A percentile compares a stretch with the other conserved stretches of the same genome.
phyloP scores from a whole-genome alignment of 2,797 vertebrate genomes.

The Molossus molossus region DNA sequence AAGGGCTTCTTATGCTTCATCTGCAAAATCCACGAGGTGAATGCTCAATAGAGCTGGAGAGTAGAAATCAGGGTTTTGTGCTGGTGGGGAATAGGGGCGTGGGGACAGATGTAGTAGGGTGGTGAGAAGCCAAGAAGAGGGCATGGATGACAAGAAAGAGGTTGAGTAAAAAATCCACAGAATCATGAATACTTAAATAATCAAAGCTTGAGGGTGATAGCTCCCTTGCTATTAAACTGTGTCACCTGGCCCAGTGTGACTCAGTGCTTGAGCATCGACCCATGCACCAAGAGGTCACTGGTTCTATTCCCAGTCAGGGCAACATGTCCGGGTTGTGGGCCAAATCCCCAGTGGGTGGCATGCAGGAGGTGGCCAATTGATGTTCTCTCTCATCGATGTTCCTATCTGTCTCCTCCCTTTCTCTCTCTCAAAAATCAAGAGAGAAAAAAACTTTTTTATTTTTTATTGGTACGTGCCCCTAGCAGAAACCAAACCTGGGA shows the following conservation, averaged over 20 bases:
- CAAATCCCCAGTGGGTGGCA: too few species aligned
- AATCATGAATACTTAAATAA: background rate
- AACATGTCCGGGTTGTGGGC: too few species aligned
- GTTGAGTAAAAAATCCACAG: background rate
- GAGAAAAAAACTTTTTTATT: too few species aligned
- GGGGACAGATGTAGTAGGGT: background rate
- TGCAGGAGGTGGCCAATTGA: too few species aligned
- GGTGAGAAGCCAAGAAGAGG: background rate
- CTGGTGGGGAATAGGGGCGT: background rate
- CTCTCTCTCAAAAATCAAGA: too few species aligned
- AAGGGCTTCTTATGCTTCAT: background rate
- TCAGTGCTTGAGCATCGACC: too few species aligned
- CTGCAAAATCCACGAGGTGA: background rate
- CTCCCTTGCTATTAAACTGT: background rate
- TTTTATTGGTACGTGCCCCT: too few species aligned
- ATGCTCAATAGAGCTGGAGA: background rate
- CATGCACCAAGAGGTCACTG: too few species aligned
- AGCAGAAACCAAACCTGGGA: too few species aligned
- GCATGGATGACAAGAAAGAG: background rate
- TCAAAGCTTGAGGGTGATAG: background rate
- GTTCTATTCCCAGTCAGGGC: too few species aligned
- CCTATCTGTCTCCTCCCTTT: too few species aligned
- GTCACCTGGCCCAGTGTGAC: background rate
- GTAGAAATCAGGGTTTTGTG: background rate
- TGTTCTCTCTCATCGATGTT: too few species aligned